A percentile compares a stretch with the other conserved stretches of the same genome.
These are phyloP conservation scores for Anthopleura sola DNA, from an alignment of 64 coral and sea anemone species.

Conservation along the genomic window DNA sequence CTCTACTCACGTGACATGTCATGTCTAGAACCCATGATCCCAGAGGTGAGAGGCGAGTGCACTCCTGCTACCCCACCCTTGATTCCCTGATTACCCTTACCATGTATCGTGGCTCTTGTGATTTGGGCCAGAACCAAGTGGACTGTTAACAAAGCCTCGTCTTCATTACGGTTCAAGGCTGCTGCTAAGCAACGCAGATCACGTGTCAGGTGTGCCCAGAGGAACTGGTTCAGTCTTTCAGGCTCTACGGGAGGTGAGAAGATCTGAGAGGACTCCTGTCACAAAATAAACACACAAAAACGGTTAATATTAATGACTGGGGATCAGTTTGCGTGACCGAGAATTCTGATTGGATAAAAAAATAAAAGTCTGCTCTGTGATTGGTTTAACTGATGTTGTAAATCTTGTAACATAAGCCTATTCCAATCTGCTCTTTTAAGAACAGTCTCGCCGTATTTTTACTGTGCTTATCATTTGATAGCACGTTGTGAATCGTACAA, in stretches of 20 bases:
- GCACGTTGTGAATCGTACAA: too few species aligned
- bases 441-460: too few species aligned
- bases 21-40: too few species aligned
- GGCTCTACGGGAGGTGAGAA: conserved; percentile 9
- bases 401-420: too few species aligned
- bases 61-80: too few species aligned
- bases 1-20: too few species aligned
- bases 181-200: conserved; percentile 30
- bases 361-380: background rate
- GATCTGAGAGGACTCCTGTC: conserved; percentile 14
- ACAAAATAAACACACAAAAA: background rate
- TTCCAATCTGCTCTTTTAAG: too few species aligned
- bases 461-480: too few species aligned
- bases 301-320: too few species aligned
- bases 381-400: too few species aligned
- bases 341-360: background rate
- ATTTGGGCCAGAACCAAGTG: conserved; percentile 31
- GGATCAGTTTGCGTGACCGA: too few species aligned
- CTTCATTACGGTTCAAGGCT: conserved; percentile 44
- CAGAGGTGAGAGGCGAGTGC: too few species aligned
- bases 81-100: background rate
- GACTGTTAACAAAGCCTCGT: conserved; percentile 37
- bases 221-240: conserved; percentile 16
- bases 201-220: conserved; percentile 40
- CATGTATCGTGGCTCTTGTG: background rate